phyloP scores from a whole-genome alignment of 2,888 invertebrate genomes.

The Aleiodes alternator region DNA sequence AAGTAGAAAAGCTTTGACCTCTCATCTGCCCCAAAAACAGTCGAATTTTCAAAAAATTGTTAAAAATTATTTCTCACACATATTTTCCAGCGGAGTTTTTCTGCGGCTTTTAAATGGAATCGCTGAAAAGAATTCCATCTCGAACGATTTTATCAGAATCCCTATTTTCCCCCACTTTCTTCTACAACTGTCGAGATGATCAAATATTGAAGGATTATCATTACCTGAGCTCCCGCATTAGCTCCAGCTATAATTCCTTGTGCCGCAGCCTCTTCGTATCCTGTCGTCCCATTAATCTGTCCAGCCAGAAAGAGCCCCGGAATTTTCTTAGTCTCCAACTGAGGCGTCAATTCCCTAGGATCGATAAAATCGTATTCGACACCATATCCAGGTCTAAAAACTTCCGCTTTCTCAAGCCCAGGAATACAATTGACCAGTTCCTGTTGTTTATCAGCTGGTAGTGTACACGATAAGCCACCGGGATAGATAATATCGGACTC shows the following conservation, averaged over 20 bases:
- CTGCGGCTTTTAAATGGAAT: neutral
- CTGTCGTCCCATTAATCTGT: conserved; percentile 94
- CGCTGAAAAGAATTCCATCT: too few relatives aligned
- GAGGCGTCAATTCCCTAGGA: conserved; percentile 85
- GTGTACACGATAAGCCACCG: conserved; percentile 89
- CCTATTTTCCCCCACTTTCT: too few relatives aligned
- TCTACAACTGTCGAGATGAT: too few relatives aligned
- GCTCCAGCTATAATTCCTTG: conserved; percentile 92
- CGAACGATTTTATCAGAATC: too few relatives aligned
- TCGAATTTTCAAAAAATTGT: too few relatives aligned
- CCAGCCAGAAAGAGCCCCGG: conserved; percentile 88
- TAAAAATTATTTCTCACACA: too few relatives aligned
- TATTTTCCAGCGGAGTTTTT: neutral
- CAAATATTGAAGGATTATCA: neutral
- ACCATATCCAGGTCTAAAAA: conserved; percentile 80
- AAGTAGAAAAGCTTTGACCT: too few relatives aligned
- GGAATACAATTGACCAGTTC: conserved; percentile 81
- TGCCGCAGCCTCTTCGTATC: conserved; percentile 94
- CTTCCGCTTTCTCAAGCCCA: conserved; percentile 84
- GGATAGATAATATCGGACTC: conserved; percentile 87
- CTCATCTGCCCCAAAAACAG: too few relatives aligned
- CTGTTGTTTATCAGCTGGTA: conserved; percentile 86
- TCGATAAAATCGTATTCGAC: conserved; percentile 94
- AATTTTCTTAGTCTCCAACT: conserved; percentile 85
- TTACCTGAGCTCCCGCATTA: conserved; percentile 82